Evolutionary conservation across 2,888 invertebrate genomes (phyloP), one percentile per base, ranked within the genome.

Genomic region (Tanytarsus gracilentus): DNA sequence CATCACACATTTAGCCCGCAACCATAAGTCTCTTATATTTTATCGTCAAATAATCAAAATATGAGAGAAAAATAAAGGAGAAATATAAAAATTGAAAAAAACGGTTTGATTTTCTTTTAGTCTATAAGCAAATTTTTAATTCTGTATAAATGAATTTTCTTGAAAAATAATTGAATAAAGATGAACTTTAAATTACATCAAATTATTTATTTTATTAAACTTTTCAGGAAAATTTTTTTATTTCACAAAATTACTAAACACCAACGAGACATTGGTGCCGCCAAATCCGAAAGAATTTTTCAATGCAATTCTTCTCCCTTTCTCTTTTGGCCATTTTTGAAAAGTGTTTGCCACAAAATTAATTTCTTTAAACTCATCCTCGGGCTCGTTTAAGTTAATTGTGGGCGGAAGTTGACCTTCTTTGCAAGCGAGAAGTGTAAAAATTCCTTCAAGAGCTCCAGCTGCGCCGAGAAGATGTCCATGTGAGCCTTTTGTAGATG

Each of bases 231-330:
- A 48, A 9, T 59, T 58, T 7, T 9, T 23, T 18, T 49, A 58
- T 25, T 50, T 25, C 23, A 53, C 29, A 63, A 66, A 74, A 62
- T 67, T 71, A 59, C 76, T 75, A 66, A 82, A 76, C 73, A 91
- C 89, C 39, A 95, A 76, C 61, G 86, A 85, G 23, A 95, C 94
- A 79, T 99, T 99, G 3, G 97, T 98, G 44, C 98, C 98, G 61
- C 99, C 98, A 79, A 99, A 99, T 4, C 98, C 99, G 79, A 99
- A 98, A 1, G 98, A 95, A 76, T 99, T 99, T 72, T 93, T 95
- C 55, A 99, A 72, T 14, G 93, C 95, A 66, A 94, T 76, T 68
- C 85, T 79, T 66, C 73, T 77, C 1, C 71, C 71, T 72, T 3
- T 66, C 50, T 64, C 69, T 58, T 67, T 69, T 40, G 65, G 65